phyloP scores from a whole-genome alignment of 2,113 vertebrate species.

The Bos indicus region DNA sequence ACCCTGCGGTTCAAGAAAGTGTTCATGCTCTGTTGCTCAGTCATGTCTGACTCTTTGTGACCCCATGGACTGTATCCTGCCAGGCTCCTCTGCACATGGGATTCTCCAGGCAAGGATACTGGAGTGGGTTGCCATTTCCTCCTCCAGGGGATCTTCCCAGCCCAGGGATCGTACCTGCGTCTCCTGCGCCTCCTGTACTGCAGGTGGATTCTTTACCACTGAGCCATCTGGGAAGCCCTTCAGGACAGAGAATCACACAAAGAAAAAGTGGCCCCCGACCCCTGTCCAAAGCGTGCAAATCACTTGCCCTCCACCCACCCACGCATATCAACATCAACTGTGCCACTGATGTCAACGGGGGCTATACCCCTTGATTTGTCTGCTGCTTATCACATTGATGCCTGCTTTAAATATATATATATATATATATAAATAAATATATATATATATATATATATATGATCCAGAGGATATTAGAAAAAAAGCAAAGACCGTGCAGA shows the following conservation, averaged over 20 bases:
- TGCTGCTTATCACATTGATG: neutral
- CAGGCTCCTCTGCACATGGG: neutral
- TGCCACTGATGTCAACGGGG: neutral
- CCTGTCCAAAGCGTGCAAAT: neutral
- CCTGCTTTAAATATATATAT: neutral
- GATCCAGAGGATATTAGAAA: neutral
- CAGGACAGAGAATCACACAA: neutral
- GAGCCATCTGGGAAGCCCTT: neutral
- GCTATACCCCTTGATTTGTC: neutral
- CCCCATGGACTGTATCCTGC: accelerated
- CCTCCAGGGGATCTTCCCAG: neutral
- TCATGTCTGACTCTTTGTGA: accelerated
- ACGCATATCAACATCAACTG: neutral
- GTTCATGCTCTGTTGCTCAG: accelerated
- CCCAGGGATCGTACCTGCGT: neutral
- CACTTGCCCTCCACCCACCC: neutral
- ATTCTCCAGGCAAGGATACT: neutral
- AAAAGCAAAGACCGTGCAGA: neutral
- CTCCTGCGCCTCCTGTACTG: neutral
- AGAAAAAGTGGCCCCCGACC: neutral
- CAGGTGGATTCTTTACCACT: neutral
- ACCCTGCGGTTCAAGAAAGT: neutral
- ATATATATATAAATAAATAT: neutral
- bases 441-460: neutral
- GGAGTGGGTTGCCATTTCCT: neutral